Percentiles rank a stretch among this genome's conserved stretches.
Evolutionary conservation across 2,113 vertebrate genomes (phyloP).

Genomic region (mouse (Mus musculus)): GRCm39 chr17:81553501-81554000

Average conservation of each 20-base stretch:
- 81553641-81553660: constrained; percentile 86
- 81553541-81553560: constrained; percentile 84
- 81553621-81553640: constrained; percentile 87
- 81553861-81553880: constrained; percentile 98
- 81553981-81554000: constrained; percentile 98
- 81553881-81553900: constrained; percentile 97
- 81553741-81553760: constrained; percentile 62
- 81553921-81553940: constrained; percentile 98
- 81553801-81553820: constrained; percentile 91
- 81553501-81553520: constrained; percentile 71
- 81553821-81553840: constrained; percentile 96
- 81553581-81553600: constrained; percentile 89
- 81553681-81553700: constrained; percentile 83
- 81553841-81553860: constrained; percentile 98
- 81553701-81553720: constrained; percentile 81
- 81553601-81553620: constrained; percentile 90
- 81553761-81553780: constrained; percentile 74
- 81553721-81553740: constrained; percentile 86
- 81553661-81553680: constrained; percentile 86
- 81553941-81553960: constrained; percentile 98
- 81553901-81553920: constrained; percentile 97
- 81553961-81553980: constrained; percentile 96
- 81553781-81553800: constrained; percentile 94
- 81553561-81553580: constrained; percentile 87
- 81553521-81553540: constrained; percentile 82